A percentile compares a stretch with the other conserved stretches of the same genome.
These are phyloP conservation scores for Noctuana brunneofusca DNA, from an alignment of 2,888 invertebrate genomes.

Conservation along the genomic window DNA sequence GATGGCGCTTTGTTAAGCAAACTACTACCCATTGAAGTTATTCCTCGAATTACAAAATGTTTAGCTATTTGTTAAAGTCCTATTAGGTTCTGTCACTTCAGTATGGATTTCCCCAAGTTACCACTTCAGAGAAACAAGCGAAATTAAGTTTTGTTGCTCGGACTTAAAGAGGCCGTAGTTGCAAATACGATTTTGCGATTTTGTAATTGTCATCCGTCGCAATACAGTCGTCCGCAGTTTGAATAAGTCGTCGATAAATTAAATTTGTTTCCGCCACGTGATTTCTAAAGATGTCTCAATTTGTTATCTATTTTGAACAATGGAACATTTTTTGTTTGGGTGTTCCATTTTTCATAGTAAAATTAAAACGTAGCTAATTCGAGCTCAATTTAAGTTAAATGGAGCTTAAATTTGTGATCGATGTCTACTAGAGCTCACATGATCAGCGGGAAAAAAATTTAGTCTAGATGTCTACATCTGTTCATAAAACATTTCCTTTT, in stretches of 20 bases:
- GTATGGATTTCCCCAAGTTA: constrained; percentile 56
- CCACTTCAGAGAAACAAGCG: constrained; percentile 14
- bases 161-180: constrained; percentile 39
- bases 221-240: constrained; percentile 66
- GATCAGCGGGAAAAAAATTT: too few species aligned
- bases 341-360: constrained; percentile 9
- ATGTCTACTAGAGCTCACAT: too few species aligned
- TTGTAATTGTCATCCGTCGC: constrained; percentile 74
- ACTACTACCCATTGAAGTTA: constrained; percentile 75
- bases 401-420: constrained; percentile 10
- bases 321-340: constrained; percentile 36
- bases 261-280: constrained; percentile 79
- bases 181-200: constrained; percentile 46
- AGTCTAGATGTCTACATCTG: too few species aligned
- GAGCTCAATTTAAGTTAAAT: too few species aligned
- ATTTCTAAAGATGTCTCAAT: constrained; percentile 77
- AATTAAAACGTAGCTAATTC: not conserved
- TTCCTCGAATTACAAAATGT: constrained; percentile 80
- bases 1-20: constrained; percentile 72
- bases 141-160: constrained; percentile 43
- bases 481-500: too few species aligned
- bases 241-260: constrained; percentile 80
- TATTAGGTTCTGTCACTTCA: constrained; percentile 77
- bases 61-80: constrained; percentile 82
- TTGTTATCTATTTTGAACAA: constrained; percentile 70